Evolutionary conservation across 1,140 invertebrate species (phyloP).

Genomic region (Hirudo medicinalis): DNA sequence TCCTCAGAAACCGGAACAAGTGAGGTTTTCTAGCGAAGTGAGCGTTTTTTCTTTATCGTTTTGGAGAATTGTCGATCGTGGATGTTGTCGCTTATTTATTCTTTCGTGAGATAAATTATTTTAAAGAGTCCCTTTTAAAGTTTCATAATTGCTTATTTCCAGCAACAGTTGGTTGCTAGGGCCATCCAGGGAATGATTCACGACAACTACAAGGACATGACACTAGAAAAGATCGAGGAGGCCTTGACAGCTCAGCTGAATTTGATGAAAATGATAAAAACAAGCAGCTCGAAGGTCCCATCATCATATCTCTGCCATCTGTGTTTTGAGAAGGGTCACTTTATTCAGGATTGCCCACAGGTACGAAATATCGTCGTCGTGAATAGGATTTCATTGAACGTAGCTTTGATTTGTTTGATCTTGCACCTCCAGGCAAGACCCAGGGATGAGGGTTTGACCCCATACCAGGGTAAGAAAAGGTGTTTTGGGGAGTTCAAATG

Average conservation of each 20-base stretch:
- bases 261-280: constrained; percentile 6
- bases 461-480: constrained; percentile 82
- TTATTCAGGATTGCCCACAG: constrained; percentile 79
- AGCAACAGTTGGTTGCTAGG: constrained; percentile 3
- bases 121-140: neutral
- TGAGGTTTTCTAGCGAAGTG: constrained; percentile 1
- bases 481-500: constrained; percentile 89
- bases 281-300: constrained; percentile 54
- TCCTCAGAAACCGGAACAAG: neutral
- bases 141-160: neutral
- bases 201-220: neutral
- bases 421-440: constrained; percentile 55
- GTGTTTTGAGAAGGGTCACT: constrained; percentile 78
- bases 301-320: constrained; percentile 71
- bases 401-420: neutral
- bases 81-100: neutral
- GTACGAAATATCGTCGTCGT: constrained; percentile 41
- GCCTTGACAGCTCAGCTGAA: constrained; percentile 13
- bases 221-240: neutral
- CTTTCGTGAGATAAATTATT: neutral
- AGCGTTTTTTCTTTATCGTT: neutral
- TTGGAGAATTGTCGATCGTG: neutral
- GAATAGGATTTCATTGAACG: neutral
- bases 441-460: constrained; percentile 70
- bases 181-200: neutral